A percentile compares a stretch with the other conserved stretches of the same genome.
These are phyloP conservation scores for Sinocyclocheilus rhinocerous DNA, from an alignment of 2,113 vertebrate genomes.

Conservation along the genomic window DNA sequence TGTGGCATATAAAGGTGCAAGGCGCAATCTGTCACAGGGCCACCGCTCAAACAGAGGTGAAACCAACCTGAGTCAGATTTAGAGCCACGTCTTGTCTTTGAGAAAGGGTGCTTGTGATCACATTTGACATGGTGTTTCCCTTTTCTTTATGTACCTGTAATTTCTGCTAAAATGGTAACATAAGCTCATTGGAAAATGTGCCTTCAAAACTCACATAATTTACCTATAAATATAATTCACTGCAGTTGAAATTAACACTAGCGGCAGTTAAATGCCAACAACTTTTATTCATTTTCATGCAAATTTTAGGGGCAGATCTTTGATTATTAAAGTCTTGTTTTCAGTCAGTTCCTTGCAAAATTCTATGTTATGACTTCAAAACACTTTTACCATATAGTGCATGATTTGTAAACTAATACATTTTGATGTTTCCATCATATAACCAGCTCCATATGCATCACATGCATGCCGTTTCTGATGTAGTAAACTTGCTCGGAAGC, in stretches of 20 bases:
- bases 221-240: neutral
- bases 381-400: no score
- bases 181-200: neutral
- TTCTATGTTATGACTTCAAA: no score
- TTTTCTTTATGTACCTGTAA: neutral
- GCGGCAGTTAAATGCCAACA: neutral
- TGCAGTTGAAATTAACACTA: neutral
- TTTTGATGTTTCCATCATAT: neutral
- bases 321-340: neutral
- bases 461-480: neutral
- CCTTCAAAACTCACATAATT: neutral
- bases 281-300: neutral
- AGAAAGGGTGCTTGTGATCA: constrained; percentile 43
- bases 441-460: neutral
- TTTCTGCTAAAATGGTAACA: neutral
- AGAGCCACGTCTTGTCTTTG: constrained; percentile 24
- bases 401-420: no score
- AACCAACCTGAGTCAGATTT: constrained; percentile 39
- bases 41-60: constrained; percentile 36
- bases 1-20: constrained; percentile 52
- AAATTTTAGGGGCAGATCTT: neutral
- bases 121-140: neutral
- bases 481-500: neutral
- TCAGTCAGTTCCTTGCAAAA: no score
- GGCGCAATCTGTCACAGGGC: constrained; percentile 48